These are phyloP conservation scores for Laupala kohalensis DNA, from an alignment of 1,140 invertebrate genomes.

Conservation along the genomic window DNA sequence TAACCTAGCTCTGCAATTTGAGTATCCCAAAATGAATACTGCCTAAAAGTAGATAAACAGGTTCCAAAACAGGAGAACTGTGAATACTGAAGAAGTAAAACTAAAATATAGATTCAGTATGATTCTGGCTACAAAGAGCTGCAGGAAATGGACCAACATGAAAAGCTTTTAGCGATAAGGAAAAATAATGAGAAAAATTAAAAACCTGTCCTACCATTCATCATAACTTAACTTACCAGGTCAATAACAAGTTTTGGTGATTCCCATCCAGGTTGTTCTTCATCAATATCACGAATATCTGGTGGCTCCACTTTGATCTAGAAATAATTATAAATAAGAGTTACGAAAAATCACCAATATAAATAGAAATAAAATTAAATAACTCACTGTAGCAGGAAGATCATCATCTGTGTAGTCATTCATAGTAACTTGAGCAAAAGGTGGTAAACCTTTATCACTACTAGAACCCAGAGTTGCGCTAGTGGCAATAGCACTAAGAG, in stretches of 20 bases:
- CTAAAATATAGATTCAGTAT: no score
- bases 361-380: neutral
- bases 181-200: neutral
- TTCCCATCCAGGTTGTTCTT: constrained; percentile 18
- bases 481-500: neutral
- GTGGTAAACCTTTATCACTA: neutral
- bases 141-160: neutral
- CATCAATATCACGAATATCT: constrained; percentile 22
- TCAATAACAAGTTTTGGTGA: constrained; percentile 16
- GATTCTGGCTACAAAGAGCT: no score
- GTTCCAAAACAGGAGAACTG: no score
- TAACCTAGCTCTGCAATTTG: no score
- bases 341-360: no score
- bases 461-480: neutral
- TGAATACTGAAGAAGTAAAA: no score
- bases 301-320: constrained; percentile 25
- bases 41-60: no score
- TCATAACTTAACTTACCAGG: constrained; percentile 10
- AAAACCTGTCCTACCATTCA: neutral
- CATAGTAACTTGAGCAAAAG: constrained; percentile 9
- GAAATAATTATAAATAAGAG: no score
- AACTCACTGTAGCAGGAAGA: constrained; percentile 5
- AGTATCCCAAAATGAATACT: no score
- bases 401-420: constrained; percentile 9
- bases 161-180: neutral